Percentiles rank a stretch among this genome's conserved stretches.
Evolutionary conservation across 2,797 vertebrate genomes (phyloP).

Genomic region (Steatocranus sp.): DNA sequence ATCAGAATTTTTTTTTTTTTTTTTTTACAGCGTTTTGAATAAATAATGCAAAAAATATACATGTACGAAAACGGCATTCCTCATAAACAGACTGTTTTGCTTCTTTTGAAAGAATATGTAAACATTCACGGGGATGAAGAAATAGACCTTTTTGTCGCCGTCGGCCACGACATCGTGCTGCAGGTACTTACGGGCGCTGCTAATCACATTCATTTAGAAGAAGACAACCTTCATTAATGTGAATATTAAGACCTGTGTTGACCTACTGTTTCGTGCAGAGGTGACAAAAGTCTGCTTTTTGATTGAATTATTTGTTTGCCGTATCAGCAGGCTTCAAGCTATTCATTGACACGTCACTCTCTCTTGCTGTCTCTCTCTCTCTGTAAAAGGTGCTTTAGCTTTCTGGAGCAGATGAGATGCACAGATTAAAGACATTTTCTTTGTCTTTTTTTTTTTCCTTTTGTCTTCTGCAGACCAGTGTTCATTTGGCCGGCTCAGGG

Average conservation of each 20-base stretch:
- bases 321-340: conserved; percentile 47
- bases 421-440: conserved; percentile 11
- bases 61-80: conserved; percentile 1
- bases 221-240: neutral
- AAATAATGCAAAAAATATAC: conserved; percentile 26
- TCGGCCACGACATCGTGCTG: neutral
- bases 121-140: conserved; percentile 40
- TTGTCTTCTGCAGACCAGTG: conserved; percentile 3
- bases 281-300: neutral
- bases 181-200: neutral
- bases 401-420: conserved; percentile 38
- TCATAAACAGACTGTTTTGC: conserved; percentile 22
- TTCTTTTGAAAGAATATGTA: conserved; percentile 32
- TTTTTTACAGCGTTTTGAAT: conserved; percentile 12
- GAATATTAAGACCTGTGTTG: neutral
- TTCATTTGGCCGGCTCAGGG: conserved; percentile 87
- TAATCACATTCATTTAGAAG: neutral
- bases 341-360: conserved; percentile 22
- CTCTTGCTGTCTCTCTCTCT: neutral
- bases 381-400: conserved; percentile 55
- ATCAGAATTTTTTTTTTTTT: neutral
- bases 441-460: conserved; percentile 1
- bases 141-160: neutral
- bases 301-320: neutral
- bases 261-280: neutral